Base-by-base conservation (phyloP, 2,113 vertebrate species). In the Motacilla tschutschensis region DNA sequence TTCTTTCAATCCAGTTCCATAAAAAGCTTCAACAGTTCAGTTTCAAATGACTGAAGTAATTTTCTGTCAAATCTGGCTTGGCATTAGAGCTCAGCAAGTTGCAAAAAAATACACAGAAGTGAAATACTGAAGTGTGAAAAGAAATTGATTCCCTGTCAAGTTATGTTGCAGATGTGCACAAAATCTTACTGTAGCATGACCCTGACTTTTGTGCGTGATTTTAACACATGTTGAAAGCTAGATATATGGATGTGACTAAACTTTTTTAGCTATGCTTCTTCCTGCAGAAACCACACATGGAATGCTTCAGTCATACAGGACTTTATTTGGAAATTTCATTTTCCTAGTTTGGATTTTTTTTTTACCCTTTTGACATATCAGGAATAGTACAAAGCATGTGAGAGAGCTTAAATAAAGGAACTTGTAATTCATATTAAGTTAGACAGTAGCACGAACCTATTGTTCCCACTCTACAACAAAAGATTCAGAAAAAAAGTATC, bases 91-190 rank as follows among this genome's bases (percentile, higher is more conserved):
- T 90, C 84, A 50, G 64, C 48, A 87, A 93, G 71, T 76, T 91
- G 67, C 71, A 90, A 66, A 92, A 92, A 91, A 80, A 55, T 54
- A 71, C 83, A 69, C 54, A 77, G 75, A 93, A 93, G 79, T 92
- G 79, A 87, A 93, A 93, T 89, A 79, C 14, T 83, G 89, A 92
- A 88, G 81, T 93, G 92, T 93, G 88, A 94, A 93, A 90, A 90
- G 71, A 82, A 91, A 87, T 66, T 57, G 86, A 79, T 88, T 93
- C 75, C 38, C 57, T 79, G 72, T 57, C 84, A 87, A 90, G 69
- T 82, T 87, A 71, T 51, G 40, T 66, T 92, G 89, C 92, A 94
- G 90, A 92, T 92, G 90, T 88, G 82, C 44, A 58, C 48, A 84
- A 53, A 90, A 71, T 90, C 64, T 64, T 85, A 33, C 67, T 90